Base-by-base conservation (phyloP, 2,888 invertebrate species). In the Lycophotia porphyrea region DNA sequence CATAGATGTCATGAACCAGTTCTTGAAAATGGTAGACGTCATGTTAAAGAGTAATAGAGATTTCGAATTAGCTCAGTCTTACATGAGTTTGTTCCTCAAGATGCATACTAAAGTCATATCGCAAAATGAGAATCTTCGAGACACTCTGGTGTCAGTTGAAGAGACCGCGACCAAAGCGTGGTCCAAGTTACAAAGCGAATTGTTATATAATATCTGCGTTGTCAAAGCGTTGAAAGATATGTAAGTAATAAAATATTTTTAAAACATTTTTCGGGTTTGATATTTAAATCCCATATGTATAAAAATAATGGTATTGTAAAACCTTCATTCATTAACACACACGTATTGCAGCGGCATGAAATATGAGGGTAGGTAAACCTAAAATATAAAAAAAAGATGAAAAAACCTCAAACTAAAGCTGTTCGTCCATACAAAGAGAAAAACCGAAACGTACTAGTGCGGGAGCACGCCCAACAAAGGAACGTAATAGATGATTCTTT, bases 51-150 rank as follows among this genome's bases (percentile, higher is more conserved):
- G 97, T 4, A 98, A 98, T 89, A 97, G 93, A 81, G 97, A 99
- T 95, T 99, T 99, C 94, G 99, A 99, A 95, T 94, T 99, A 74
- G 98, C 98, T 0, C 98, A 99, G 92, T 98, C 99, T 0, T 99
- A 99, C 94, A 97, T 99, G 78, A 98, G 98, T 65, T 96, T 99
- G 64, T 99, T 99, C 93, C 94, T 99, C 49, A 99, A 99, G 94
- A 97, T 97, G 58, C 98, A 98, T 90, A 97, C 98, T 1, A 96
- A 97, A 78, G 90, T 95, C 9, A 96, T 98, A 71, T 96, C 97
- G 0, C 94, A 97, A 69, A 96, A 96, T 58, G 93, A 96, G 55
- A 95, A 95, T 60, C 93, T 98, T 65, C 94, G 97, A 36, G 92
- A 95, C 42, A 95, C 94, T 72, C 90, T 98, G 68, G 93, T 94